A percentile compares a stretch with the other conserved stretches of the same genome.
Evolutionary conservation across 2,113 vertebrate genomes (phyloP).

Genomic region (Heterochromis multidens): DNA sequence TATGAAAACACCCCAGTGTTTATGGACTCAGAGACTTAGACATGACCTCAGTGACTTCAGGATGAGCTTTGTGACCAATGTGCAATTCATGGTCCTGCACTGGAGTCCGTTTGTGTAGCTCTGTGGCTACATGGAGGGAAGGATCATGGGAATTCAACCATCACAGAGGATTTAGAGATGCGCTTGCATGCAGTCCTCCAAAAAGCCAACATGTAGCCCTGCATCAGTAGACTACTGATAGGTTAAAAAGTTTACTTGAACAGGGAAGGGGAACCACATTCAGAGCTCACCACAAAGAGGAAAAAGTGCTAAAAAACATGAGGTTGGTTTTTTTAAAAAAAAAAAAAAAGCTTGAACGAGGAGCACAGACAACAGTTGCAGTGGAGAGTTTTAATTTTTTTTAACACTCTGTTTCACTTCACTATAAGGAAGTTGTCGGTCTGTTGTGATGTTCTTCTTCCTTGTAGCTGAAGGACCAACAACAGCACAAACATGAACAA

Average conservation of each 20-base stretch:
- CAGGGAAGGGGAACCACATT: neutral
- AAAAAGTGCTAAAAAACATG: neutral
- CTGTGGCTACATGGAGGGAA: neutral
- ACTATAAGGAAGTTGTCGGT: neutral
- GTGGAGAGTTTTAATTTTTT: neutral
- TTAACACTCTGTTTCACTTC: neutral
- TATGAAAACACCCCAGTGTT: neutral
- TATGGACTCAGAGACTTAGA: neutral
- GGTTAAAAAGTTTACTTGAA: neutral
- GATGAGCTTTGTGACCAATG: neutral
- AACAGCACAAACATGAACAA: neutral
- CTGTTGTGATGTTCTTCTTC: neutral
- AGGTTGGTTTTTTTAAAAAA: neutral
- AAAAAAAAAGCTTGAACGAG: neutral
- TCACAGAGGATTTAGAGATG: neutral
- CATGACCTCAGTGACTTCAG: neutral
- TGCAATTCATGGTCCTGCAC: neutral
- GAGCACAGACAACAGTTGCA: neutral
- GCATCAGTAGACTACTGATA: neutral
- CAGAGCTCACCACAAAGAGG: neutral
- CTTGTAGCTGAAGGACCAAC: neutral
- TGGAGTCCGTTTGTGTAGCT: neutral
- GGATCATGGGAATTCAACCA: neutral
- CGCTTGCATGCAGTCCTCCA: neutral
- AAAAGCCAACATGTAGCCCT: neutral